Conservation (phyloP, 2,888 invertebrate species). For the Tinea semifulvella region DNA sequence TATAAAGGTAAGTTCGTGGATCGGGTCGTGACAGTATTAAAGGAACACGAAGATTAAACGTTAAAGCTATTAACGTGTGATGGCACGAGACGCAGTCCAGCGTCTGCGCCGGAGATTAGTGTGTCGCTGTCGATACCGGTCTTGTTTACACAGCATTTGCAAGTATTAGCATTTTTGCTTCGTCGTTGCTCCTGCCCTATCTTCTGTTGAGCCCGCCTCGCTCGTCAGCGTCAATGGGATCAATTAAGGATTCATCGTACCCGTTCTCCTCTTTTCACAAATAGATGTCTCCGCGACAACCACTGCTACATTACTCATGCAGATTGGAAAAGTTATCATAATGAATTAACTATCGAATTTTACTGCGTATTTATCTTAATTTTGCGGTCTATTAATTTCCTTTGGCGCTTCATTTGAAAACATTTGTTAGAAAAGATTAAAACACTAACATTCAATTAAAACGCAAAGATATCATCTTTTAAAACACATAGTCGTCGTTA, state of each 20-base stretch:
- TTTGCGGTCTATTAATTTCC: background rate
- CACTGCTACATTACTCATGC: slow-evolving; percentile 32
- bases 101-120: slow-evolving; percentile 8
- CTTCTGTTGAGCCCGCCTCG: slow-evolving; percentile 8
- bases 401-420: background rate
- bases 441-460: background rate
- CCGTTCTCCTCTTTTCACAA: slow-evolving; percentile 1
- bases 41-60: background rate
- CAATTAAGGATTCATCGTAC: slow-evolving; percentile 15
- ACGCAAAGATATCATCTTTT: background rate
- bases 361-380: slow-evolving; percentile 5
- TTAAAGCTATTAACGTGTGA: slow-evolving; percentile 10
- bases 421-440: background rate
- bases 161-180: slow-evolving; percentile 16
- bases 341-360: slow-evolving; percentile 34
- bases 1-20: too few relatives aligned
- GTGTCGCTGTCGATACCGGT: slow-evolving; percentile 1
- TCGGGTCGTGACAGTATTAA: too few relatives aligned
- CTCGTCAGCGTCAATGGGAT: slow-evolving; percentile 12
- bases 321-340: slow-evolving; percentile 52
- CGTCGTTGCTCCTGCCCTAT: slow-evolving; percentile 4
- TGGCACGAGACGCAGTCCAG: background rate
- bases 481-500: background rate
- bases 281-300: slow-evolving; percentile 2
- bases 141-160: slow-evolving; percentile 15